These are phyloP conservation scores for Spilogale gracilis DNA, from an alignment of 2,113 vertebrate genomes.

Conservation along the genomic window DNA sequence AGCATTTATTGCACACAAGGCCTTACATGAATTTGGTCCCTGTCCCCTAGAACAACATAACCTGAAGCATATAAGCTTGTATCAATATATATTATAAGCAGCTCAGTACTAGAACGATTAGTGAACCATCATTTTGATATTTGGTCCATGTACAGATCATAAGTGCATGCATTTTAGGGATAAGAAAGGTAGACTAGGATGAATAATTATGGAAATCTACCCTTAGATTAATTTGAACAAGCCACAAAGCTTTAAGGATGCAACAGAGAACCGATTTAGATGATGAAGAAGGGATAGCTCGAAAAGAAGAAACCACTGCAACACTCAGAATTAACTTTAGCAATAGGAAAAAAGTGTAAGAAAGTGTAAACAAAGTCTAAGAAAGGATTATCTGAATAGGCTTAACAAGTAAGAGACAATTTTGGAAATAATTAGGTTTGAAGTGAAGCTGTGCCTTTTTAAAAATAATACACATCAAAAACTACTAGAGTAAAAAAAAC, in stretches of 20 bases:
- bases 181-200: neutral
- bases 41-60: neutral
- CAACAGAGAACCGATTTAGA: neutral
- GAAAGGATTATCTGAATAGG: neutral
- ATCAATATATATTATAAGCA: neutral
- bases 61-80: neutral
- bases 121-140: neutral
- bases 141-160: neutral
- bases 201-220: neutral
- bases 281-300: neutral
- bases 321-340: neutral
- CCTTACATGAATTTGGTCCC: neutral
- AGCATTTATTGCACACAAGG: neutral
- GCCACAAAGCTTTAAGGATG: neutral
- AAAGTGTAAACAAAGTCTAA: too few species aligned
- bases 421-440: neutral
- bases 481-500: neutral
- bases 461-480: neutral
- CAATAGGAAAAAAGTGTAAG: neutral
- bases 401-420: neutral
- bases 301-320: neutral
- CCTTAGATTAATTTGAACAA: neutral
- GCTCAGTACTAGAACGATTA: neutral
- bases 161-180: neutral
- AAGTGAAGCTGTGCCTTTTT: neutral